These are phyloP conservation scores for Actinernus sp. DNA, from an alignment of 92 coral and sea anemone genomes.

Conservation along the genomic window DNA sequence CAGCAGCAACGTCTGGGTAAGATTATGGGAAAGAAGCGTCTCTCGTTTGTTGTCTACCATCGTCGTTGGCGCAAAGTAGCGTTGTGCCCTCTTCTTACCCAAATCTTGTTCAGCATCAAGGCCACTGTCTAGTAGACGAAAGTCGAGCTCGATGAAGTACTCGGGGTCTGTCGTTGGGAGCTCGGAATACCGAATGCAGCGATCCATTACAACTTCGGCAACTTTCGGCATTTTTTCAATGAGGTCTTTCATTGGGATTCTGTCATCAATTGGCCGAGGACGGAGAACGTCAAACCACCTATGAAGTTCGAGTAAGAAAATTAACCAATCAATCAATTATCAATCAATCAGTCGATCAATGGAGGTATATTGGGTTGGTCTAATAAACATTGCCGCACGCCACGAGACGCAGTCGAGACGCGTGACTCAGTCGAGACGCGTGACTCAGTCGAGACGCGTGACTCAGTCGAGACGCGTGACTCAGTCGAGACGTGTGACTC, in stretches of 20 bases:
- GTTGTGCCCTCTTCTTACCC: background rate
- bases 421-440: no score
- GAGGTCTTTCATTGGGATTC: slow-evolving; percentile 63
- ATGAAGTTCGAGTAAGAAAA: no score
- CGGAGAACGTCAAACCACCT: slow-evolving; percentile 79
- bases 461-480: no score
- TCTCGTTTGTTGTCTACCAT: slow-evolving; percentile 73
- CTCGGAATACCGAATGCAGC: slow-evolving; percentile 56
- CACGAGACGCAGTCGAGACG: no score
- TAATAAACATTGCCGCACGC: no score
- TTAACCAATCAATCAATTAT: no score
- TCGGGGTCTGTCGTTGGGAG: slow-evolving; percentile 65
- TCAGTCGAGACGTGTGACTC: no score
- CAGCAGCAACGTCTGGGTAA: slow-evolving; percentile 62
- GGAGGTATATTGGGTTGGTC: no score
- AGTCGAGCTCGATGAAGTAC: slow-evolving; percentile 71
- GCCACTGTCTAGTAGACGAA: slow-evolving; percentile 47
- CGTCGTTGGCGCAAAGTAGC: slow-evolving; percentile 67
- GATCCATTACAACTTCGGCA: slow-evolving; percentile 76
- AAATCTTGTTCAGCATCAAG: slow-evolving; percentile 16
- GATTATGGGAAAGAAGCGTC: slow-evolving; percentile 55
- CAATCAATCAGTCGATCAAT: no score
- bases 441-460: no score
- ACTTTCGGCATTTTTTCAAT: slow-evolving; percentile 74
- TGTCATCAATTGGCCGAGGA: slow-evolving; percentile 30